Conservation (phyloP, 1,140 invertebrate species). For the Aradophagus sp. region DNA sequence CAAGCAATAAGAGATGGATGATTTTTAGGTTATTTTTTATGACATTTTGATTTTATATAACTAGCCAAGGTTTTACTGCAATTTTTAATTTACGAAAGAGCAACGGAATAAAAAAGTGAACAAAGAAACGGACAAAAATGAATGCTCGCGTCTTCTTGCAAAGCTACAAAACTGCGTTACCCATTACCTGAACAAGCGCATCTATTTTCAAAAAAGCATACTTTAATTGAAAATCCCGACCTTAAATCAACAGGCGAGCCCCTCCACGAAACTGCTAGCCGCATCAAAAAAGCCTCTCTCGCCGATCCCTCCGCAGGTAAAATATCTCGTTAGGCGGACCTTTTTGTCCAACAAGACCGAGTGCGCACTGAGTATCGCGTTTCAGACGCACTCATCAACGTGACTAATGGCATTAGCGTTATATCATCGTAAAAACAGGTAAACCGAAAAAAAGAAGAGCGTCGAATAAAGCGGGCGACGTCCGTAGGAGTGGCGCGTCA, state of each 20-base stretch:
- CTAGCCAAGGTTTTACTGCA: too few species aligned
- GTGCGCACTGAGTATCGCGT: slow-evolving; percentile 42
- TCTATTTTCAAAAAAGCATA: too few species aligned
- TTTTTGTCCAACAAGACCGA: slow-evolving; percentile 34
- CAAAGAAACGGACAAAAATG: too few species aligned
- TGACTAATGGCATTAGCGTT: slow-evolving; percentile 50
- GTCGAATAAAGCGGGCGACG: slow-evolving; percentile 48
- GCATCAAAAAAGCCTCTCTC: slow-evolving; percentile 12
- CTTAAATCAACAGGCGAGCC: slow-evolving; percentile 13
- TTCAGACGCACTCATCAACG: slow-evolving; percentile 49
- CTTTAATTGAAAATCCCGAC: too few species aligned
- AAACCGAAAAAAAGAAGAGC: slow-evolving; percentile 42
- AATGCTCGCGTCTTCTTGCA: too few species aligned
- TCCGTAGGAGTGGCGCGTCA: slow-evolving; percentile 63
- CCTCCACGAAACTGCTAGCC: neutral
- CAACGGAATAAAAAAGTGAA: too few species aligned
- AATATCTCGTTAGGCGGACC: slow-evolving; percentile 40
- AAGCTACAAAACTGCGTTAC: too few species aligned
- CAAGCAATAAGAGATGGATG: too few species aligned
- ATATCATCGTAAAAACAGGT: slow-evolving; percentile 52
- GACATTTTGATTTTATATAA: too few species aligned
- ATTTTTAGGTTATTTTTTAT: too few species aligned
- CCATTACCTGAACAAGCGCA: too few species aligned
- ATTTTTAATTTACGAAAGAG: too few species aligned
- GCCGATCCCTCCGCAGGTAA: slow-evolving; percentile 20